phyloP scores from a whole-genome alignment of 2,888 invertebrate genomes.

The Campopleginae sp. region DNA sequence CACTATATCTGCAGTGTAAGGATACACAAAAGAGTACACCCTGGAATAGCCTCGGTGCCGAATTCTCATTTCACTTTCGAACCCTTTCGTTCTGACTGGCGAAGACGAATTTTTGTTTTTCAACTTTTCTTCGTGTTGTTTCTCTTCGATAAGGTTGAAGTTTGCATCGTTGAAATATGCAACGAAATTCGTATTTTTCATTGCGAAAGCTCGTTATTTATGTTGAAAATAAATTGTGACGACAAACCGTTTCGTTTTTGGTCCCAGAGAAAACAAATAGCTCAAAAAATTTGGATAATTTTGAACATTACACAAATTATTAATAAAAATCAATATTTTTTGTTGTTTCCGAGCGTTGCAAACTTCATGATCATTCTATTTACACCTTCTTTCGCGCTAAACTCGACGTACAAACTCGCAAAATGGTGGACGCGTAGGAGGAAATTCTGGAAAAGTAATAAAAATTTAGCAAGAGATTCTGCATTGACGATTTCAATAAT shows the following conservation, averaged over 20 bases:
- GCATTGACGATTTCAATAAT: background rate
- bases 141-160: too few species aligned
- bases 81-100: background rate
- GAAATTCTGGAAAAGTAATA: background rate
- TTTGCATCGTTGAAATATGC: too few species aligned
- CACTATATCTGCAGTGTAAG: background rate
- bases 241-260: too few species aligned
- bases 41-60: conserved; percentile 7
- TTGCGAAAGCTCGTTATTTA: too few species aligned
- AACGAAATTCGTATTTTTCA: too few species aligned
- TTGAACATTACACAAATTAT: too few species aligned
- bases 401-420: background rate
- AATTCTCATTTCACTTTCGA: conserved; percentile 23
- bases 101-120: background rate
- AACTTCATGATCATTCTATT: too few species aligned
- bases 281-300: too few species aligned
- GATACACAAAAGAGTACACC: conserved; percentile 5
- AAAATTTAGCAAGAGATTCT: background rate
- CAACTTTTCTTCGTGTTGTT: background rate
- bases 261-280: too few species aligned
- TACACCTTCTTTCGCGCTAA: background rate
- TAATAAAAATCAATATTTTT: too few species aligned
- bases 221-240: too few species aligned
- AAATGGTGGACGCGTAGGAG: background rate
- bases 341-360: too few species aligned